Conservation (phyloP, 2,797 vertebrate species). For the Enteromius fasciolatus region DNA sequence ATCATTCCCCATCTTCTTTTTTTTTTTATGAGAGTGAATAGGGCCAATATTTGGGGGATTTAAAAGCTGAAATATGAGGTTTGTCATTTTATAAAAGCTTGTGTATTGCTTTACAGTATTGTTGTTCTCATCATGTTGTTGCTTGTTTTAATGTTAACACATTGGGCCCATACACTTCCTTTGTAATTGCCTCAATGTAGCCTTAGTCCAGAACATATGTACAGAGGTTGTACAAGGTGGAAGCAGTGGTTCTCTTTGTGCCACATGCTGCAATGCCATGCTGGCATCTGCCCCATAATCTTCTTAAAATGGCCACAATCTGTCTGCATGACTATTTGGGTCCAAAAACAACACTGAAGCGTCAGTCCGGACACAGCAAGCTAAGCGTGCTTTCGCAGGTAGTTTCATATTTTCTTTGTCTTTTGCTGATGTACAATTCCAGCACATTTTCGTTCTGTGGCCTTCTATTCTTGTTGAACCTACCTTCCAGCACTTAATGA, state of each 20-base stretch:
- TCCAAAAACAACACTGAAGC: constrained; percentile 56
- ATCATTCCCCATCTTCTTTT: no score
- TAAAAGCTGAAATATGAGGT: no score
- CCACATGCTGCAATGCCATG: constrained; percentile 59
- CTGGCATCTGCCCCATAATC: constrained; percentile 73
- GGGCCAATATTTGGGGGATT: not conserved
- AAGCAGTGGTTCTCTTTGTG: constrained; percentile 56
- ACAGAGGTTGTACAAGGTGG: constrained; percentile 13
- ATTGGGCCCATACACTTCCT: not conserved
- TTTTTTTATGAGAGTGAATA: not conserved
- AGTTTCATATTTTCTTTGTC: not conserved
- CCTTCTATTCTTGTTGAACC: not conserved
- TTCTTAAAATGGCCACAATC: constrained; percentile 74
- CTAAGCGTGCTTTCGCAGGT: not conserved
- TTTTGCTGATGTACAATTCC: not conserved
- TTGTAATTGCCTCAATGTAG: not conserved
- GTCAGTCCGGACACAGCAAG: constrained; percentile 25
- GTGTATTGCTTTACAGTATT: not conserved
- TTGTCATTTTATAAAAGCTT: not conserved
- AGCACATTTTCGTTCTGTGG: not conserved
- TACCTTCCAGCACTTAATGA: not conserved
- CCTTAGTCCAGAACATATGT: no score
- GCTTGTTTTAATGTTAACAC: not conserved
- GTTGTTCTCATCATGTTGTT: not conserved
- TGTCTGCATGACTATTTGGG: constrained; percentile 60